A percentile compares a stretch with the other conserved stretches of the same genome.
Evolutionary conservation across 53 echinoderm and acorn worm genomes (phyloP).

Genomic region (Echinarachnius parma): DNA sequence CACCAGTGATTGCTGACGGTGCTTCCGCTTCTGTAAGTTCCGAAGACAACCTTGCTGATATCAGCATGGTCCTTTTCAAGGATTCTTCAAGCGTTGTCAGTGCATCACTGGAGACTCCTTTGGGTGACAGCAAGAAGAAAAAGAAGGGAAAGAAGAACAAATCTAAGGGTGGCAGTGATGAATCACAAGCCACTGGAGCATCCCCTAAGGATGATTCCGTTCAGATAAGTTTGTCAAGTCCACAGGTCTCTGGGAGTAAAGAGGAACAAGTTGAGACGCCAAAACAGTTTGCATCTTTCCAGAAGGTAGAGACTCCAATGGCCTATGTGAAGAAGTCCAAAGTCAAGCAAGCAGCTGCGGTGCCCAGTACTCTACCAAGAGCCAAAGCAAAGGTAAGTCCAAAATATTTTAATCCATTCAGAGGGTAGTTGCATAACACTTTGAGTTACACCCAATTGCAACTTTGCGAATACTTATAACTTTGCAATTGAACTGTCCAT

Average conservation of each 20-base stretch:
- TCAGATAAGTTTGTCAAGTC: too few relatives aligned
- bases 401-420: too few relatives aligned
- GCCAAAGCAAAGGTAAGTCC: slow-evolving; percentile 45
- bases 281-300: slow-evolving; percentile 61
- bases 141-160: slow-evolving; percentile 29
- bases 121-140: slow-evolving; percentile 1
- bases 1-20: too few relatives aligned
- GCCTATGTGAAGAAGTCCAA: slow-evolving; percentile 34
- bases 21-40: too few relatives aligned
- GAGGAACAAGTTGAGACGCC: neutral
- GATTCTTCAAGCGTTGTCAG: too few relatives aligned
- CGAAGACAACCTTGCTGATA: too few relatives aligned
- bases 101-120: neutral
- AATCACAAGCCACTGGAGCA: neutral
- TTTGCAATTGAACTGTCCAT: too few relatives aligned
- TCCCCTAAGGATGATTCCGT: neutral
- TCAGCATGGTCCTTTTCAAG: too few relatives aligned
- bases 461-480: too few relatives aligned
- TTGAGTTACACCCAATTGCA: too few relatives aligned
- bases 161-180: neutral
- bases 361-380: slow-evolving; percentile 44
- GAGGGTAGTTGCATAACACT: too few relatives aligned
- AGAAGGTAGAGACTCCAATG: slow-evolving; percentile 49
- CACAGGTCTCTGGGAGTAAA: neutral
- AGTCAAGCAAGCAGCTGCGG: neutral